These are phyloP conservation scores for Phortica magna DNA, from an alignment of 2,888 invertebrate genomes.

Conservation along the genomic window DNA sequence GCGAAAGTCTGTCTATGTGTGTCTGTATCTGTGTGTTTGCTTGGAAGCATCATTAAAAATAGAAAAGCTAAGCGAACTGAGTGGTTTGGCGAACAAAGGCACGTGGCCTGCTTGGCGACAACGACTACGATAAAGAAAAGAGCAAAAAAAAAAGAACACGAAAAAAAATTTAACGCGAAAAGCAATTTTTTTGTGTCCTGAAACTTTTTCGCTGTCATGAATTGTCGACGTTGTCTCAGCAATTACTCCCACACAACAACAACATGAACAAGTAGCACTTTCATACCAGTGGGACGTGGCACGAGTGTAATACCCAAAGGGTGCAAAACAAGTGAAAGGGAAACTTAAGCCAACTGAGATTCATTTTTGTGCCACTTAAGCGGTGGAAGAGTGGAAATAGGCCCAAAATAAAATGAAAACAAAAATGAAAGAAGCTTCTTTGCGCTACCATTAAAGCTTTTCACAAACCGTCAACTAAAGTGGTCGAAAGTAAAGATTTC, in stretches of 20 bases:
- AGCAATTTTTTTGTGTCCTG: neutral
- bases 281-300: no score
- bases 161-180: no score
- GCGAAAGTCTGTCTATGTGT: neutral
- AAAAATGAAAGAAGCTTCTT: neutral
- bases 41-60: no score
- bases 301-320: neutral
- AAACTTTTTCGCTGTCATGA: neutral
- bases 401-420: neutral
- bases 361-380: constrained; percentile 27
- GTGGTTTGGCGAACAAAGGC: neutral
- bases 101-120: constrained; percentile 3
- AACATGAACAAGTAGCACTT: no score
- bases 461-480: no score
- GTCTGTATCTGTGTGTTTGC: no score
- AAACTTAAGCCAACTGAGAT: constrained; percentile 10
- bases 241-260: neutral
- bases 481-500: neutral
- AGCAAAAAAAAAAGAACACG: neutral
- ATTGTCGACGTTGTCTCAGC: constrained; percentile 16
- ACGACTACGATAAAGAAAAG: neutral
- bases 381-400: neutral
- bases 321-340: neutral
- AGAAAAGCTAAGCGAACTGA: no score
- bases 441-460: neutral